Percentiles rank a stretch among this genome's conserved stretches.
Conservation (phyloP, 2,797 vertebrate genomes). For the Cynopterus sphinx region DNA sequence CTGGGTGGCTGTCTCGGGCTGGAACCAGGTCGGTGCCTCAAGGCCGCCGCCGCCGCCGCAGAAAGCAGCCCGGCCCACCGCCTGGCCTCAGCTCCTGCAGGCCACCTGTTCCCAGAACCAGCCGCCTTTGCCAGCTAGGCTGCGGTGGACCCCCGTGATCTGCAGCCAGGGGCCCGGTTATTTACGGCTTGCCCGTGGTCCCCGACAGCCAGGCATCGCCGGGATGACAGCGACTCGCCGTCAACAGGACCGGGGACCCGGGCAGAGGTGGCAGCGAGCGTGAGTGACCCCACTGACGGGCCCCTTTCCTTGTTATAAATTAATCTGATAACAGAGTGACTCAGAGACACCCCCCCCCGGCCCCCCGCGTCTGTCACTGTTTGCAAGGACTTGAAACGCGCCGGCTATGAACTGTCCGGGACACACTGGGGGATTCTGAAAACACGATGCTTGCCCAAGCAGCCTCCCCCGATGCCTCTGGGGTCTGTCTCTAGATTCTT, state of each 20-base stretch:
- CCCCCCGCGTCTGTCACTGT: background rate
- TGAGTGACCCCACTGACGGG: accelerated
- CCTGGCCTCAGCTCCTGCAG: background rate
- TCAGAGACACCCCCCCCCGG: background rate
- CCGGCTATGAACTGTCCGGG: background rate
- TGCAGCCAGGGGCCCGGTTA: background rate
- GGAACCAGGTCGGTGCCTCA: background rate
- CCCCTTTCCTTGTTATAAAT: background rate
- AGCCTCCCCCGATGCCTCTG: background rate
- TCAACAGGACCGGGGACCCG: background rate
- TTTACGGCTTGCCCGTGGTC: background rate
- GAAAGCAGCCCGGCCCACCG: background rate
- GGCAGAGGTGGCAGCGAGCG: background rate
- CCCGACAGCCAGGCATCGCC: background rate
- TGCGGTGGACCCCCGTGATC: background rate
- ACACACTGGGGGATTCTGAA: background rate
- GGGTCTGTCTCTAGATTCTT: background rate
- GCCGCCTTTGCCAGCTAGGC: background rate
- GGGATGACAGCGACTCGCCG: accelerated
- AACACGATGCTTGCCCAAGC: background rate
- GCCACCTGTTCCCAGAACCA: slow-evolving; percentile 58
- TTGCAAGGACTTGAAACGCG: background rate
- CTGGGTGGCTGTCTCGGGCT: background rate
- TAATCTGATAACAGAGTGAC: background rate
- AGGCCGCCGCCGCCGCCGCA: background rate